Conservation (phyloP, 2,113 vertebrate genomes). For the Cacatua alba region DNA sequence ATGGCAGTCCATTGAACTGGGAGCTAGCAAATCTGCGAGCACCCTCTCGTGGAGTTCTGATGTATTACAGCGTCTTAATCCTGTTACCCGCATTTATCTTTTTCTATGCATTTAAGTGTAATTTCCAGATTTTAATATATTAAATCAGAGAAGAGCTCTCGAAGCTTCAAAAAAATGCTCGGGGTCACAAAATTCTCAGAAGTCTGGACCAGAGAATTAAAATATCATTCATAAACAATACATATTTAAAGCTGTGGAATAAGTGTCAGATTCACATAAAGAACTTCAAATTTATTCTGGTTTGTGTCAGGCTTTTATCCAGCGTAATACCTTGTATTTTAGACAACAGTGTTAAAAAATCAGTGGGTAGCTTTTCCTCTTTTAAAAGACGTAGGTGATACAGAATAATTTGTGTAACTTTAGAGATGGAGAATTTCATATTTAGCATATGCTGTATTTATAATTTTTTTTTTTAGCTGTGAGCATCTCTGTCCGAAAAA, state of each 20-base stretch:
- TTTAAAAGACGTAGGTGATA: background rate
- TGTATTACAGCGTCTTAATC: background rate
- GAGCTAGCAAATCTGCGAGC: background rate
- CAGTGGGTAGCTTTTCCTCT: background rate
- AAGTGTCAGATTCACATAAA: background rate
- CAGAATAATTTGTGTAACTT: background rate
- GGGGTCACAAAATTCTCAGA: background rate
- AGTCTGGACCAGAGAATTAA: background rate
- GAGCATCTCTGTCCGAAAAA: background rate
- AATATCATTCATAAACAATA: background rate
- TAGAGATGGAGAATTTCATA: background rate
- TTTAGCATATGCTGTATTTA: background rate
- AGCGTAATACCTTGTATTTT: background rate
- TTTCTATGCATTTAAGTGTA: background rate
- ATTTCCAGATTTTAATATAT: background rate
- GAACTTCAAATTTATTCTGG: background rate
- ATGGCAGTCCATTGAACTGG: background rate
- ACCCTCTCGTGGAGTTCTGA: constrained; percentile 4
- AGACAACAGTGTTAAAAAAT: background rate
- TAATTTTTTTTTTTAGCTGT: background rate
- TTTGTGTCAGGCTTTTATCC: background rate
- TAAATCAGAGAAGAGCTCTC: background rate
- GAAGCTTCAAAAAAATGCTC: background rate
- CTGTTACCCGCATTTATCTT: background rate
- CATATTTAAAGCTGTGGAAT: background rate